Conservation (phyloP, 2,888 invertebrate species). For the Carterocephalus palaemon region DNA sequence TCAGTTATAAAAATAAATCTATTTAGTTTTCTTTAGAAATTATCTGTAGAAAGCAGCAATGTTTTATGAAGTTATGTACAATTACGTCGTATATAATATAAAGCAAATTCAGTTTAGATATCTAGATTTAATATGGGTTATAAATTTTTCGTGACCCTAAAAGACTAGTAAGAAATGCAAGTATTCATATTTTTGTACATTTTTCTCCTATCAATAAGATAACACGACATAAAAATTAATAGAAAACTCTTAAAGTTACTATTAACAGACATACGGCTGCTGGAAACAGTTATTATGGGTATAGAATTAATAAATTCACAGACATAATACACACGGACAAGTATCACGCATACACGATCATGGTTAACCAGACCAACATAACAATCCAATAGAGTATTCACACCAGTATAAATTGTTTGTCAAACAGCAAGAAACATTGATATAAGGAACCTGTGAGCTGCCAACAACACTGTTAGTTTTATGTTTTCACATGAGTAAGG, state of each 20-base stretch:
- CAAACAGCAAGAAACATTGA: no score
- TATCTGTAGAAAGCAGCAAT: slow-evolving; percentile 41
- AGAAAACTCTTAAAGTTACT: slow-evolving; percentile 53
- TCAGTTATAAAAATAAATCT: slow-evolving; percentile 73
- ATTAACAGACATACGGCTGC: slow-evolving; percentile 73
- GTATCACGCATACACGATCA: slow-evolving; percentile 22
- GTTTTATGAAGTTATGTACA: slow-evolving; percentile 51
- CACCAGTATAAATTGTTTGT: no score
- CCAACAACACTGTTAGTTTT: no score
- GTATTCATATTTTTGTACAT: slow-evolving; percentile 72
- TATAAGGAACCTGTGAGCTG: no score
- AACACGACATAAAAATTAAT: slow-evolving; percentile 73
- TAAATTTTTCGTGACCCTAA: slow-evolving; percentile 67
- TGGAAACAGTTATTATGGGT: slow-evolving; percentile 48
- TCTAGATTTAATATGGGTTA: slow-evolving; percentile 44
- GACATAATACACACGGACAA: slow-evolving; percentile 28
- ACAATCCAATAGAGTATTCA: no score
- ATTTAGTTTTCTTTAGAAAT: slow-evolving; percentile 57
- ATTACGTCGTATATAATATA: slow-evolving; percentile 36
- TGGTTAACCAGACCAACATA: slow-evolving; percentile 28
- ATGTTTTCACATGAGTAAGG: no score
- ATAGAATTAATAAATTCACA: slow-evolving; percentile 24
- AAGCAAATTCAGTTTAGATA: slow-evolving; percentile 42
- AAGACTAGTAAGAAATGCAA: slow-evolving; percentile 77
- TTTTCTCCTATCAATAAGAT: slow-evolving; percentile 73